Percentiles rank a stretch among this genome's conserved stretches.
phyloP scores from a whole-genome alignment of 30 jellyfish, hydroid and myxozoan species.

The Aurelia aurita complex sp. Pacific region DNA sequence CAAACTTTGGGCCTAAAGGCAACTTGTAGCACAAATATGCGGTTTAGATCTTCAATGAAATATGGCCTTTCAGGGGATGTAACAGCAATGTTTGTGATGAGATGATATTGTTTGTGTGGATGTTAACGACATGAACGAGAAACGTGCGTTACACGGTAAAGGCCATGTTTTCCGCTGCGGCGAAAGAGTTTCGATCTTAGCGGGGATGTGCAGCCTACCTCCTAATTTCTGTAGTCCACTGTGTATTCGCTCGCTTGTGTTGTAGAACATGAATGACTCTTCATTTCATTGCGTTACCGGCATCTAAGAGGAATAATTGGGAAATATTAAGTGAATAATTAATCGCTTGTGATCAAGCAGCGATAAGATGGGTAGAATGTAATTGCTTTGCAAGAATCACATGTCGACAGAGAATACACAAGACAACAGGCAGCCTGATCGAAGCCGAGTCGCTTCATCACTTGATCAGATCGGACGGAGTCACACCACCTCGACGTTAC shows the following conservation, averaged over 20 bases:
- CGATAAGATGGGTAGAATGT: slow-evolving; percentile 21
- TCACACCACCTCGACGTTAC: slow-evolving; percentile 58
- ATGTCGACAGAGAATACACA: slow-evolving; percentile 57
- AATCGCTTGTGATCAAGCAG: slow-evolving; percentile 25
- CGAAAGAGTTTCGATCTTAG: slow-evolving; percentile 38
- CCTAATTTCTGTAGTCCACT: slow-evolving; percentile 43
- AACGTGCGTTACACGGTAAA: too few relatives aligned
- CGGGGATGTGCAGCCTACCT: slow-evolving; percentile 75
- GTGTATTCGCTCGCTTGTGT: not conserved
- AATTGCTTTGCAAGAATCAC: slow-evolving; percentile 44
- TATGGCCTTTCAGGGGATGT: too few relatives aligned
- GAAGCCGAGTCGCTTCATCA: too few relatives aligned
- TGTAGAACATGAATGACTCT: slow-evolving; percentile 12
- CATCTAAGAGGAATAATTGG: slow-evolving; percentile 38
- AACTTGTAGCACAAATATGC: too few relatives aligned
- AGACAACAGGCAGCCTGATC: slow-evolving; percentile 41
- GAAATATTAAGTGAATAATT: slow-evolving; percentile 2
- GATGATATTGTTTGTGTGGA: too few relatives aligned
- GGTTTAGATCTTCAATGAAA: too few relatives aligned
- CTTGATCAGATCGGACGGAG: slow-evolving; percentile 6
- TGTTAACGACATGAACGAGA: too few relatives aligned
- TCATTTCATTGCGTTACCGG: slow-evolving; percentile 51
- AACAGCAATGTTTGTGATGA: too few relatives aligned
- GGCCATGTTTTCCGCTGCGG: slow-evolving; percentile 30
- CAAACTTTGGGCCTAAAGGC: too few relatives aligned